Percentiles rank a stretch among this genome's conserved stretches.
Evolutionary conservation across 2,113 vertebrate species (phyloP).

Genomic region (Vidua chalybeata): DNA sequence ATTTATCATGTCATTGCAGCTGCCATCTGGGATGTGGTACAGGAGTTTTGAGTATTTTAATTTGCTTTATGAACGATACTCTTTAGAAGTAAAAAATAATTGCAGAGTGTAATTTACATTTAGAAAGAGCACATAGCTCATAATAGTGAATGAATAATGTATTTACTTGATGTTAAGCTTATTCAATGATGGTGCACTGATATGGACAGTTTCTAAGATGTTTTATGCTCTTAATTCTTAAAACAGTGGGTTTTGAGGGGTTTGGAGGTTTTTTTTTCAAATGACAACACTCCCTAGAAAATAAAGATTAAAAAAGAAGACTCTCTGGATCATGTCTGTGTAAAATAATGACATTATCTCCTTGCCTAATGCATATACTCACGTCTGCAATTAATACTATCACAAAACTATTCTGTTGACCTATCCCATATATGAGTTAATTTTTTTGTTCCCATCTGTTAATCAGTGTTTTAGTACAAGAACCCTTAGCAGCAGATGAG

Average conservation of each 20-base stretch:
- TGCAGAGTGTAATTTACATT: not conserved
- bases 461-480: not conserved
- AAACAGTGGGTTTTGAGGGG: not conserved
- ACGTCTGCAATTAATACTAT: not conserved
- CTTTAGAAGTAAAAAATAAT: constrained; percentile 14
- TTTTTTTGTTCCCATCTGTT: not conserved
- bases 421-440: not conserved
- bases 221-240: not conserved
- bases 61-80: constrained; percentile 11
- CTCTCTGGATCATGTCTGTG: not conserved
- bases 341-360: not conserved
- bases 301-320: not conserved
- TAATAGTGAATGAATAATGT: not conserved
- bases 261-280: not conserved
- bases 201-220: not conserved
- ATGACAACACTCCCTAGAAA: not conserved
- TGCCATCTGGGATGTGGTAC: not conserved
- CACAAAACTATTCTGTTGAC: not conserved
- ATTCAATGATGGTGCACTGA: not conserved
- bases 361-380: not conserved
- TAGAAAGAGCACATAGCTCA: not conserved
- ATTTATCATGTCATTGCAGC: not conserved
- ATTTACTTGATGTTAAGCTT: constrained; percentile 19
- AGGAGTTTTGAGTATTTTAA: constrained; percentile 41
- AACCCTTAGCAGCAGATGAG: not conserved